Percentiles rank a stretch among this genome's conserved stretches.
Evolutionary conservation across 2,797 vertebrate genomes (phyloP).

Genomic region (Crypturellus tataupa): DNA sequence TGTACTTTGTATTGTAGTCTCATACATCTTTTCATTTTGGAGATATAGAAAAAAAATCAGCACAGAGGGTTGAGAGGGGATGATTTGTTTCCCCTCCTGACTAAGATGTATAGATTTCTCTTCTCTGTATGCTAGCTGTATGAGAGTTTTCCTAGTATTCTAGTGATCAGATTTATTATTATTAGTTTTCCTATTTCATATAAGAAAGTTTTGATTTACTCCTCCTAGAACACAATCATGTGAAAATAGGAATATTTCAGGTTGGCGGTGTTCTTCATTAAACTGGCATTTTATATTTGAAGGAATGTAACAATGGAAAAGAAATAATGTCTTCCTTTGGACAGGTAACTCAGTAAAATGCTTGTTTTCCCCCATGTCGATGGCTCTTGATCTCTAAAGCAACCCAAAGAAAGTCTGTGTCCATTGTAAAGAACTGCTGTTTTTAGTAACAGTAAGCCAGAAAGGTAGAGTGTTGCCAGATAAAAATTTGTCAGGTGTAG

Average conservation of each 20-base stretch:
- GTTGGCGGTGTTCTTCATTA: constrained; percentile 37
- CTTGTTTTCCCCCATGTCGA: constrained; percentile 7
- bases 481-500: neutral
- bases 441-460: constrained; percentile 43
- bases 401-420: neutral
- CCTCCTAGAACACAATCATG: constrained; percentile 19
- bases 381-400: constrained; percentile 48
- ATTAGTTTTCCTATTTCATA: constrained; percentile 64
- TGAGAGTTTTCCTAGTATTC: constrained; percentile 37
- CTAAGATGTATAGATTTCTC: neutral
- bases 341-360: neutral
- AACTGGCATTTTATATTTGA: constrained; percentile 52
- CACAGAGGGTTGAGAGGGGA: neutral
- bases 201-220: constrained; percentile 67
- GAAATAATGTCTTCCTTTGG: constrained; percentile 33
- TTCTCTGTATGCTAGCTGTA: constrained; percentile 24
- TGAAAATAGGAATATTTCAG: constrained; percentile 63
- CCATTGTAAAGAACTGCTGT: constrained; percentile 16
- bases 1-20: neutral
- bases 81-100: neutral
- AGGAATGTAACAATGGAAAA: constrained; percentile 2
- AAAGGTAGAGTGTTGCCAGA: neutral
- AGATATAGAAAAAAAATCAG: neutral
- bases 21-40: neutral
- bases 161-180: constrained; percentile 43